Base-by-base conservation (phyloP, 2,797 vertebrate genomes). In the Erithacus rubecula region DNA sequence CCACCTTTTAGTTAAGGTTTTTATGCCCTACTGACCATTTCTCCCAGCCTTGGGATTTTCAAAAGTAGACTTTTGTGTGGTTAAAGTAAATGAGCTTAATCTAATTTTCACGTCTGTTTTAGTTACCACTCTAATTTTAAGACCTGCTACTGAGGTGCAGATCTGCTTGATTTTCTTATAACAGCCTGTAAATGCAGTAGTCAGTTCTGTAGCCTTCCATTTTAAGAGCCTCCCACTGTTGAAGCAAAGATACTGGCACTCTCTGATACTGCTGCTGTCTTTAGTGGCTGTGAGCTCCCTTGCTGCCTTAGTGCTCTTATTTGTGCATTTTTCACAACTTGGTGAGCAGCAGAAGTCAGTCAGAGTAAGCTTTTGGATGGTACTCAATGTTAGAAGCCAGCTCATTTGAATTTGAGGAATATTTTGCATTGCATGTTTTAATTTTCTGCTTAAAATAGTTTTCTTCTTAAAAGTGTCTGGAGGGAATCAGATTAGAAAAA, bases 391-490 rank as follows among this genome's bases (percentile, higher is more conserved):
- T 63, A 58, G 63, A 81, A 93, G 74, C 36, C 55, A 72, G 5
- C 9, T 84, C 15, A 32, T 67, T 87, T 78, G 39, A 89, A 72
- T 87, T 76, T 41, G 23, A n/a, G 30, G 15, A 21, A 47, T 89
- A 63, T 75, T 91, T 87, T 89, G 21, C 34, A 41, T 59, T 90
- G 36, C 58, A 13, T 34, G 22, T 65, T 90, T 92, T 62, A 51
- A 76, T 92, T 78, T 91, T 90, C 65, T 83, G 12, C 60, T 87
- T 74, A 77, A 94, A 76, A 69, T 87, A 84, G 17, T 56, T 75
- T 68, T 87, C 36, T 84, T 39, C 56, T 79, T 87, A 37, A 53
- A 87, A 91, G 37, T 39, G 59, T 34, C 69, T 75, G 53, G 55
- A 78, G 62, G 65, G 79, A 75, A 81, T 60, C 32, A 37, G 44